Base-by-base conservation (phyloP, 1,140 invertebrate species). In the Drosophila watanabei region DNA sequence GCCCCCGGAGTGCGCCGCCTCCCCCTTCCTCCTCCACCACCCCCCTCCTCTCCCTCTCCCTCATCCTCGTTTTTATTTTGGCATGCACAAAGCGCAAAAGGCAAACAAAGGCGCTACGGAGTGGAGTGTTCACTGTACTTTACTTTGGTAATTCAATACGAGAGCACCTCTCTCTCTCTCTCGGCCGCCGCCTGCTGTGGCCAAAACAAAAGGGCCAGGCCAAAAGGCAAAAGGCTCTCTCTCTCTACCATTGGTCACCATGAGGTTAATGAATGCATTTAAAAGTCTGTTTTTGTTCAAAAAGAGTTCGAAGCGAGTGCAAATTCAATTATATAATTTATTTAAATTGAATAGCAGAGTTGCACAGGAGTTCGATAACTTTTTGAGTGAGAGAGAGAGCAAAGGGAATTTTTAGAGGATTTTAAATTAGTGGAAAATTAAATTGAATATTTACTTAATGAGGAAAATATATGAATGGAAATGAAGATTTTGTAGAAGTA, bases 21-120 rank as follows among this genome's bases (percentile, higher is more conserved):
- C 20, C n/a, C 18, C 37, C 18, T 10, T 24, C 37, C 18, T 10
- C 35, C 64, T 10, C 13, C 4, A 2, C 1, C 39, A 1, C 14
- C 33, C 54, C n/a, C n/a, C 41, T 9, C 41, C 9, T 4, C 41
- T 46, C 16, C 14, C 1, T 24, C 30, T 11, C 16, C 54, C 13
- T 30, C 10, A 45, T 49, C 39, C 48, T 60, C 72, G 48, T 68
- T 75, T 72, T 80, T 88, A 83, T 83, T 88, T 88, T 88, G 77
- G 80, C 77, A 88, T 83, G 73, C 85, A 88, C 83, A 87, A 87
- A 87, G 83, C 75, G 59, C 63, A 80, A 68, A 83, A 66, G 70
- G 62, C 64, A 80, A 83, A 88, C 80, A 88, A 88, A 88, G 73
- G 80, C 45, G 20, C 56, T 28, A 10, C 54, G 54, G 43, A 49